Percentiles rank a stretch among this genome's conserved stretches.
Conservation (phyloP, 2,797 vertebrate genomes). For the Syncerus caffer region DNA sequence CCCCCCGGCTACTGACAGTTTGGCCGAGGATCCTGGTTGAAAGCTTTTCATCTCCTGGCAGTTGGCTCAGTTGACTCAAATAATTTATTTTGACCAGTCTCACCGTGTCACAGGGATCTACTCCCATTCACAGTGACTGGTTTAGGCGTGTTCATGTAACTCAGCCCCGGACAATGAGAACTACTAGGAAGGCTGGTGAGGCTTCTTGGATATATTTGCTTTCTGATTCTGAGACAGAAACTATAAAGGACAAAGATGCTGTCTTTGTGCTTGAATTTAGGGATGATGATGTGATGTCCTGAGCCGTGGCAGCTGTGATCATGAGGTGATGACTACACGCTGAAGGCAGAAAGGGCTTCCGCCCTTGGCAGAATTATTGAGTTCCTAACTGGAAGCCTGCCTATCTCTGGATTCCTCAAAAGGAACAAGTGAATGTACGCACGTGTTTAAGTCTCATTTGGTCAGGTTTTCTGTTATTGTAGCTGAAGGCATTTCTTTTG, state of each 20-base stretch:
- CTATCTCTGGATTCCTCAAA: neutral
- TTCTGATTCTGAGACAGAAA: neutral
- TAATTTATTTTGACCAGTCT: neutral
- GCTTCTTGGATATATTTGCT: neutral
- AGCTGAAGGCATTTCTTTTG: neutral
- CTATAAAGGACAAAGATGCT: neutral
- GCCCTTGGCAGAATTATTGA: fast-evolving
- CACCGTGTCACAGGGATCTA: neutral
- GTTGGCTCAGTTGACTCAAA: neutral
- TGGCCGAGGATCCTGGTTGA: neutral
- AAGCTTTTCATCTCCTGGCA: neutral
- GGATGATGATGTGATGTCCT: neutral
- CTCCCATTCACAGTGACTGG: neutral
- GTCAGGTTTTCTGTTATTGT: neutral
- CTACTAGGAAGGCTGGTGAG: neutral
- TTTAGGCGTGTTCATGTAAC: neutral
- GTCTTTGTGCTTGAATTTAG: neutral
- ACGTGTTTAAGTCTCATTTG: neutral
- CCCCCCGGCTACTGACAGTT: no score
- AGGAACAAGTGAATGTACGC: neutral
- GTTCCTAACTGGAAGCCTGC: neutral
- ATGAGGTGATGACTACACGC: fast-evolving
- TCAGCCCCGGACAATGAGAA: no score
- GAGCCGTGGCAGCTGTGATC: no score
- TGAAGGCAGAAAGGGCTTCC: no score